Base-by-base conservation (phyloP, 2,888 invertebrate species). In the Ischnura elegans region DNA sequence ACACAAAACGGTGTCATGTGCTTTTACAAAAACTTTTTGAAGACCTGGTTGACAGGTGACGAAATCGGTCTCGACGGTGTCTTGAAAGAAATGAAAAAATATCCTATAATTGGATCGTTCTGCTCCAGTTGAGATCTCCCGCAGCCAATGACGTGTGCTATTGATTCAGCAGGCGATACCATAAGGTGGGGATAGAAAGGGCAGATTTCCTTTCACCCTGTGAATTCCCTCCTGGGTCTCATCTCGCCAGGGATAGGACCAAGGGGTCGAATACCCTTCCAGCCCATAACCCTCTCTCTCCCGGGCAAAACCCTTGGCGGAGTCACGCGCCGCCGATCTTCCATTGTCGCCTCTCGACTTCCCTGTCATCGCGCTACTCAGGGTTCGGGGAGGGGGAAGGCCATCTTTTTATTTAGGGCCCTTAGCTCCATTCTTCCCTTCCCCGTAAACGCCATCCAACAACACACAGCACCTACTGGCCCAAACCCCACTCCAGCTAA, bases 61-160 rank as follows among this genome's bases (percentile, higher is more conserved):
- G n/a, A n/a, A n/a, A n/a, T n/a, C n/a, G 10, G 76, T 36, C 16
- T 36, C 76, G n/a, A 36, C 8, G 3, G 76, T 76, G 36, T 36
- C 10, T 76, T 36, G 76, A 76, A 29, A 36, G 76, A 36, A 76
- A 76, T 76, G 76, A 76, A 76, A 76, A 76, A 66, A 66, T n/a
- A 76, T 76, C 76, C 76, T n/a, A n/a, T 76, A 76, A 76, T 76
- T 76, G 76, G 76, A 76, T 76, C 76, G 76, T 76, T 76, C 76
- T 45, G 90, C 90, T 90, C 90, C 90, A 90, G 90, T 90, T 90
- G 61, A 66, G 45, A 90, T 90, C 90, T 61, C 61, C 51, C 46
- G 86, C 46, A n/a, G 19, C 90, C 90, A 43, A 90, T 66, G 90
- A 90, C 90, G 43, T 55, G 61, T 66, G 76, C 76, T 76, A 42